Evolutionary conservation across 2,888 invertebrate species (phyloP).

Genomic region (Epirrita christyi): DNA sequence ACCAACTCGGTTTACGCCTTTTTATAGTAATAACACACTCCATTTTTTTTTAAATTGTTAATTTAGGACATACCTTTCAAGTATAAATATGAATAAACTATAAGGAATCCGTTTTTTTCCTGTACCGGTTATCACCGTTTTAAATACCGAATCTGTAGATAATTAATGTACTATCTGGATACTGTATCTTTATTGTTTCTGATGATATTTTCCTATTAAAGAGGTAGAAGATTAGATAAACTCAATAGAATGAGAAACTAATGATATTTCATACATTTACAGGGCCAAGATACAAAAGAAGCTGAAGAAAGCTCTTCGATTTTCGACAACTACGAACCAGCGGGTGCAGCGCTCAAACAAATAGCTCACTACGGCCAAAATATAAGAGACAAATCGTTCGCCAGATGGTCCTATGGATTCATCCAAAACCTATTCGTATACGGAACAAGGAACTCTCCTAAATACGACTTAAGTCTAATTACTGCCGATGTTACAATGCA

Average conservation of each 20-base stretch:
- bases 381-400: slow-evolving; percentile 58
- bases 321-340: slow-evolving; percentile 24
- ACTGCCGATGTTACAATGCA: slow-evolving; percentile 60
- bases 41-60: no score
- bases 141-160: no score
- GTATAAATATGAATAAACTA: no score
- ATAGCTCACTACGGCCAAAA: slow-evolving; percentile 70
- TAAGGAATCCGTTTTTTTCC: no score
- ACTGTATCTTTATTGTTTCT: not conserved
- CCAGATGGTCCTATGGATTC: slow-evolving; percentile 57
- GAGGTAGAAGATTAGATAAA: no score
- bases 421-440: slow-evolving; percentile 52
- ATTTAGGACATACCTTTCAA: no score
- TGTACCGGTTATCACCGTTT: no score
- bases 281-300: slow-evolving; percentile 9
- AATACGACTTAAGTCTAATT: slow-evolving; percentile 57
- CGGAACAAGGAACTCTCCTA: slow-evolving; percentile 51
- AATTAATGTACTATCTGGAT: not conserved
- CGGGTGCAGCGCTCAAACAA: slow-evolving; percentile 65
- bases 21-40: no score
- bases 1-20: no score
- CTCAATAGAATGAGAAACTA: no score
- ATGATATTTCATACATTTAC: not conserved
- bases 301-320: not conserved
- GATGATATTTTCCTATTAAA: not conserved